Conservation (phyloP, 1,140 invertebrate genomes). For the Andricus grossulariae region DNA sequence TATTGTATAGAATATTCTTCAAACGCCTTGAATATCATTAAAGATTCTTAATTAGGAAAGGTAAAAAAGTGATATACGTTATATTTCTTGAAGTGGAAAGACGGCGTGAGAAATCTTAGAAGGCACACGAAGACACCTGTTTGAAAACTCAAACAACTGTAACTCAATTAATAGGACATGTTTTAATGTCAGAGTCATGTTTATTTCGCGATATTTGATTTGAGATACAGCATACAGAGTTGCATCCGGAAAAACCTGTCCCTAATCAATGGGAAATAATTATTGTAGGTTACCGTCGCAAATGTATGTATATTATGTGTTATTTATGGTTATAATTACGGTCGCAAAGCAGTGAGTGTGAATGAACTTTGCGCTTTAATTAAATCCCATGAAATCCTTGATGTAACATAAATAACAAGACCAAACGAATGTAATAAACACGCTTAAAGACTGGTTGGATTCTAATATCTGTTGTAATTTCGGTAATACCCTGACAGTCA, state of each 20-base stretch:
- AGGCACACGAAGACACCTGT: not conserved
- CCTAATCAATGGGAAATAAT: constrained; percentile 22
- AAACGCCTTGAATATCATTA: not conserved
- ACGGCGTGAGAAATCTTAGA: constrained; percentile 2
- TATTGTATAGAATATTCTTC: no score
- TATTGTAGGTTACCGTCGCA: constrained; percentile 20
- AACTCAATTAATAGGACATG: constrained; percentile 23
- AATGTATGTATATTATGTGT: constrained; percentile 18
- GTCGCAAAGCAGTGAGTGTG: constrained; percentile 6
- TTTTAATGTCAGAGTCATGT: constrained; percentile 21
- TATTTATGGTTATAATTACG: constrained; percentile 24
- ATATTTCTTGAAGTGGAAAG: not conserved
- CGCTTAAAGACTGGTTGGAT: constrained; percentile 1
- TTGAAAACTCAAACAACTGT: constrained; percentile 25
- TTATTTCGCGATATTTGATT: constrained; percentile 25
- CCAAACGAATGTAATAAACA: not conserved
- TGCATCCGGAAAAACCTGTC: constrained; percentile 18
- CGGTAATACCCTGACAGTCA: not conserved
- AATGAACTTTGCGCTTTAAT: constrained; percentile 21
- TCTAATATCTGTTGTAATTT: constrained; percentile 23
- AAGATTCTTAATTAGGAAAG: not conserved
- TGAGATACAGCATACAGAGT: not conserved
- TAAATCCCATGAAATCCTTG: constrained; percentile 13
- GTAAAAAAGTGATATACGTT: not conserved
- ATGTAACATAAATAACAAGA: not conserved